These are phyloP conservation scores for Esox niger DNA, from an alignment of 2,113 vertebrate species.

Conservation along the genomic window DNA sequence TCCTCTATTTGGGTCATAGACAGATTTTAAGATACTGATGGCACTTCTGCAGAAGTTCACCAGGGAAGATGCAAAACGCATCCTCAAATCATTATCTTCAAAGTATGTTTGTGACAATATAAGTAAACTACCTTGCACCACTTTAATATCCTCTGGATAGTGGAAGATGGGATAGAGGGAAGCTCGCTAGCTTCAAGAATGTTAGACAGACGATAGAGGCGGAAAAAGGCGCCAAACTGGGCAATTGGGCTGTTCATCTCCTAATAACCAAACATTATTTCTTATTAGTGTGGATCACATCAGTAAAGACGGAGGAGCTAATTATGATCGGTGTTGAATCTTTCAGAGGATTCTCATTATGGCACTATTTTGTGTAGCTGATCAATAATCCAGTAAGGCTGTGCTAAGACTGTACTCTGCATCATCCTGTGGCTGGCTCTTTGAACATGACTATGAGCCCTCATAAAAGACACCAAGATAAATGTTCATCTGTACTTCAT, in stretches of 20 bases:
- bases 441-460: conserved; percentile 73
- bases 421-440: conserved; percentile 57
- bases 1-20: conserved; percentile 10
- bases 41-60: not conserved
- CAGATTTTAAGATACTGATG: not conserved
- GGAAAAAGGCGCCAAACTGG: conserved; percentile 49
- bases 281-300: conserved; percentile 56
- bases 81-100: conserved; percentile 29
- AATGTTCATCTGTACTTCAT: conserved; percentile 70
- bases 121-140: conserved; percentile 29
- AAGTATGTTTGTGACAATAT: conserved; percentile 25
- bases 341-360: conserved; percentile 73
- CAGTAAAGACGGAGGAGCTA: conserved; percentile 63
- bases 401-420: conserved; percentile 34
- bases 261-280: conserved; percentile 73
- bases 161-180: conserved; percentile 28
- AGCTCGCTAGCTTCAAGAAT: conserved; percentile 42
- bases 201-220: conserved; percentile 33
- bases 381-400: conserved; percentile 74
- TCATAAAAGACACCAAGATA: conserved; percentile 70
- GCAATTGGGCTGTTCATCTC: conserved; percentile 55
- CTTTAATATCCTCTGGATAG: conserved; percentile 37
- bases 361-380: conserved; percentile 70
- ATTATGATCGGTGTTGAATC: conserved; percentile 66
- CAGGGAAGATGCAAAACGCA: conserved; percentile 10